phyloP scores from a whole-genome alignment of 2,888 invertebrate genomes.

The Bibio marci region DNA sequence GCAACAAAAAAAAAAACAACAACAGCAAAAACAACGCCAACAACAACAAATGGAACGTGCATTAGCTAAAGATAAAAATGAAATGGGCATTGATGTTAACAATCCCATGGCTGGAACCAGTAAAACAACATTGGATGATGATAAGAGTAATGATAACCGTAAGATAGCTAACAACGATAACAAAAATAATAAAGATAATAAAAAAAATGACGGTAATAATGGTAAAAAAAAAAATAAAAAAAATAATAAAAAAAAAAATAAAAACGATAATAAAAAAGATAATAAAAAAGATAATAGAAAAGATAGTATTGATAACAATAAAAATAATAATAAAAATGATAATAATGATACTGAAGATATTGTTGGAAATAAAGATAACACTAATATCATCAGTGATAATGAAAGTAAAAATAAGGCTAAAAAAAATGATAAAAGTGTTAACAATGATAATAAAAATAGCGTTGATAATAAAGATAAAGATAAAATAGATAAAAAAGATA shows the following conservation, averaged over 20 bases:
- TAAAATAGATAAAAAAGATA: no score
- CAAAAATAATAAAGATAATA: no score
- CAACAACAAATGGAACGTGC: not conserved
- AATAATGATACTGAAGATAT: constrained; percentile 18
- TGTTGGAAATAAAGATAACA: constrained; percentile 18
- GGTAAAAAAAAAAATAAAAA: not conserved
- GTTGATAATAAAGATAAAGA: no score
- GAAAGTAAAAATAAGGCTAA: constrained; percentile 15
- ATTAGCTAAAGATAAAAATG: not conserved
- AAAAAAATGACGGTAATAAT: not conserved
- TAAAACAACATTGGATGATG: constrained; percentile 3
- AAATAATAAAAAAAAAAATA: not conserved
- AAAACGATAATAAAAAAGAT: not conserved
- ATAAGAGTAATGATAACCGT: not conserved
- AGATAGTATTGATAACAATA: constrained; percentile 20
- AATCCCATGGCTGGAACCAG: constrained; percentile 7
- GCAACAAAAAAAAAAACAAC: constrained; percentile 6
- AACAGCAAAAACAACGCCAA: no score
- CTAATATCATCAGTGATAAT: constrained; percentile 13
- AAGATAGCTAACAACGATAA: no score
- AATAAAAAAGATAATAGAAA: constrained; percentile 18
- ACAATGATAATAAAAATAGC: no score
- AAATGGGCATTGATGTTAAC: not conserved
- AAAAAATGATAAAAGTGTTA: constrained; percentile 22
- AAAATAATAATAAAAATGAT: constrained; percentile 12